These are phyloP conservation scores for Coecobrya sp. DNA, from an alignment of 2,888 invertebrate genomes.

Conservation along the genomic window DNA sequence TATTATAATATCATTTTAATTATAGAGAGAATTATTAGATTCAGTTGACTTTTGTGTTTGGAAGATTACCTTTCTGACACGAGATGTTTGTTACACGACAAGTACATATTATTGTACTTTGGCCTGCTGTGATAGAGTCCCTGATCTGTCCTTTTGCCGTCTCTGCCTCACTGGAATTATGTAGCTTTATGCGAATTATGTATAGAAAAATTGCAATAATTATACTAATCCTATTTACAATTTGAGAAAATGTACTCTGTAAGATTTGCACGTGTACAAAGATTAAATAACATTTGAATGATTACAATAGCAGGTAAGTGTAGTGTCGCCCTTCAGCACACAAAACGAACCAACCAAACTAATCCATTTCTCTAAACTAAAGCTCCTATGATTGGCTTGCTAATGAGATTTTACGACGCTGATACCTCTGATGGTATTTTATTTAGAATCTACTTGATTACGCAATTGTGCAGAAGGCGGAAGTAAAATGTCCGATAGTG, in stretches of 20 bases:
- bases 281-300: background rate
- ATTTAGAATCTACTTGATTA: background rate
- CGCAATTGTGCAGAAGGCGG: constrained; percentile 17
- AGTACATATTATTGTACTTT: no score
- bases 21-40: background rate
- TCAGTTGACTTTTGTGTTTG: background rate
- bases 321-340: background rate
- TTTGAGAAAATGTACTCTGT: background rate
- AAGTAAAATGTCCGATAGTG: constrained; percentile 59
- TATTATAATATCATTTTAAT: background rate
- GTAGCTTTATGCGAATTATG: background rate
- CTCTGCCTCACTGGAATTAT: background rate
- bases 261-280: constrained; percentile 5
- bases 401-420: background rate
- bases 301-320: background rate
- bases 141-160: background rate
- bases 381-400: background rate
- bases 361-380: no score
- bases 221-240: background rate
- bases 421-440: background rate
- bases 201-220: background rate
- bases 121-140: background rate
- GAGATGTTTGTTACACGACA: background rate
- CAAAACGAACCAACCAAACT: no score
- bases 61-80: background rate